Evolutionary conservation across 1,140 invertebrate species (phyloP), one percentile per base, ranked within the genome.

Genomic region (Drosophila ironensis): DNA sequence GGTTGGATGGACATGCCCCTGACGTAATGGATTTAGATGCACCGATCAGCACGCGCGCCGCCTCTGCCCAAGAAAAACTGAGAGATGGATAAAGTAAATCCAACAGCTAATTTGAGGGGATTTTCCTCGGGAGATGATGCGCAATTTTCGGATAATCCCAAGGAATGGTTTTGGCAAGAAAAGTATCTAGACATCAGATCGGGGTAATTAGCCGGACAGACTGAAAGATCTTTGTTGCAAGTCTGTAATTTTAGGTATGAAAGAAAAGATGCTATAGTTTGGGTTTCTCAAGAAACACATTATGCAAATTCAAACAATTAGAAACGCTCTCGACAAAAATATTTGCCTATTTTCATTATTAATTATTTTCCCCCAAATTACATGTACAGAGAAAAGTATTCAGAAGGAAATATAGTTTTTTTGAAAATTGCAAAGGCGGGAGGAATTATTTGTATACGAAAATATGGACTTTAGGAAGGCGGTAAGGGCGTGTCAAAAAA

Each of bases 1-100:
- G n/a, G n/a, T n/a, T 16, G 6, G 33, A 14, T 72, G 69, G 78
- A 70, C 61, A 82, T 84, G 77, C 68, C 53, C 68, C 53, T 77
- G 68, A 72, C 63, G 78, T 84, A 84, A 81, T 81, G 68, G 60
- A 52, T 40, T 59, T 67, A 63, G 24, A 52, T 28, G 56, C 48
- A 6, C 14, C 27, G 56, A 16, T 22, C 57, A 63, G 78, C 77
- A 81, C 78, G 74, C 70, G 52, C 42, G 30, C n/a, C 28, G 41
- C 38, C 51, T 41, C 22, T 16, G 4, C 16, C 1, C 11, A 27
- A 19, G 20, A 9, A 9, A 7, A 12, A n/a, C n/a, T n/a, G n/a
- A n/a, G n/a, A n/a, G n/a, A n/a, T n/a, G n/a, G n/a, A n/a, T n/a
- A n/a, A n/a, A 68, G 63, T 57, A 11, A 35, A 42, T 25, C 14